A percentile compares a stretch with the other conserved stretches of the same genome.
Evolutionary conservation across 2,888 invertebrate species (phyloP).

Genomic region (Zele albiditarsus): DNA sequence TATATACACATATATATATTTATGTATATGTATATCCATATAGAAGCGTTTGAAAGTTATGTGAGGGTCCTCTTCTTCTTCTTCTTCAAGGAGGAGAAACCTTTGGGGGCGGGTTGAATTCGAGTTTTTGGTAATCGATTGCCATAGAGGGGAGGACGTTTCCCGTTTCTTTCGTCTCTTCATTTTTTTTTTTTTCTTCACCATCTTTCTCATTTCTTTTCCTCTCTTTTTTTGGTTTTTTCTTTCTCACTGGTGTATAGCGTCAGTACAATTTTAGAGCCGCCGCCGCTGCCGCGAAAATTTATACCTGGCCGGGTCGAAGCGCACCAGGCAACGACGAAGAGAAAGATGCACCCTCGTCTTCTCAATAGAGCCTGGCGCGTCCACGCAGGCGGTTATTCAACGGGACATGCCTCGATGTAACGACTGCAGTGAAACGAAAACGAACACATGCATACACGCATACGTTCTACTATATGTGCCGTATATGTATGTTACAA

Average conservation of each 20-base stretch:
- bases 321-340: constrained; percentile 33
- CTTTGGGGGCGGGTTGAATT: constrained; percentile 29
- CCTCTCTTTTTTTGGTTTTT: not conserved
- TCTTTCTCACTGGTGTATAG: constrained; percentile 5
- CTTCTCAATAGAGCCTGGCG: constrained; percentile 47
- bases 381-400: constrained; percentile 58
- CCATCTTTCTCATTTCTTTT: not conserved
- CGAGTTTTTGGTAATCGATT: constrained; percentile 52
- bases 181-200: constrained; percentile 14
- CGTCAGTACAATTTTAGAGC: constrained; percentile 50
- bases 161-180: constrained; percentile 48
- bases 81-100: constrained; percentile 17
- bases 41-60: constrained; percentile 10
- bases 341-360: constrained; percentile 50
- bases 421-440: constrained; percentile 64
- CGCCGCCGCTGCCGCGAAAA: constrained; percentile 59
- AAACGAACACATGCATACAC: constrained; percentile 56
- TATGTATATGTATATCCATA: constrained; percentile 6
- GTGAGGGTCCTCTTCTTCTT: constrained; percentile 16
- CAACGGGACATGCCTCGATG: constrained; percentile 61
- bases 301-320: constrained; percentile 67
- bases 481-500: constrained; percentile 14
- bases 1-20: not conserved
- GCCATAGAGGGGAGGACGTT: constrained; percentile 49
- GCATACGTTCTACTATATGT: constrained; percentile 23